A percentile compares a stretch with the other conserved stretches of the same genome.
Conservation (phyloP, 2,113 vertebrate species). For the Plecturocebus donacophilus region DNA sequence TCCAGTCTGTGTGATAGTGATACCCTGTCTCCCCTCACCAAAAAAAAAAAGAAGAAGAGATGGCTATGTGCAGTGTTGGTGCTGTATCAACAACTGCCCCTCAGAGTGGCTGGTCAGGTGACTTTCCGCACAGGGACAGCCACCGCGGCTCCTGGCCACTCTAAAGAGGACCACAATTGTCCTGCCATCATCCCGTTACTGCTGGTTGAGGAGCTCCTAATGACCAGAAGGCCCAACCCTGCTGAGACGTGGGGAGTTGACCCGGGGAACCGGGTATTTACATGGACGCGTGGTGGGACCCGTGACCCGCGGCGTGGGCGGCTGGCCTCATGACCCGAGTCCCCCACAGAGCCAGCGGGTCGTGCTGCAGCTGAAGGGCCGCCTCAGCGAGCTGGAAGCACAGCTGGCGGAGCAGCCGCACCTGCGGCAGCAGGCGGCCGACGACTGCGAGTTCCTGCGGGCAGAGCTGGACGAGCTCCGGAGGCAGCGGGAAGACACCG, state of each 20-base stretch:
- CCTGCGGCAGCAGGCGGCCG: conserved; percentile 93
- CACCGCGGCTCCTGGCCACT: not conserved
- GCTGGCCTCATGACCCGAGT: rapidly evolving
- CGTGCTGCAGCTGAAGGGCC: conserved; percentile 90
- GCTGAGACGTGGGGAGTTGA: rapidly evolving
- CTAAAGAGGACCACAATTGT: not conserved
- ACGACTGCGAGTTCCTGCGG: conserved; percentile 94
- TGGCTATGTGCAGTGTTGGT: no score
- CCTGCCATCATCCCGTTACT: not conserved
- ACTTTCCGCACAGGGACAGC: not conserved
- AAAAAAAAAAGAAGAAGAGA: not conserved
- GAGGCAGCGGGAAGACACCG: conserved; percentile 91
- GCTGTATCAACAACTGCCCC: not conserved
- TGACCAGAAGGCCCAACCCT: not conserved
- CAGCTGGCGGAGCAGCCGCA: conserved; percentile 96
- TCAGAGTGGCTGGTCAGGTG: not conserved
- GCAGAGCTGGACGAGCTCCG: conserved; percentile 95
- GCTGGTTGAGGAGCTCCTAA: not conserved
- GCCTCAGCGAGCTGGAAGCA: conserved; percentile 93
- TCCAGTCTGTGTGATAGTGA: no score
- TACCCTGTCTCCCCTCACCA: no score
- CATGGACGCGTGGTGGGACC: rapidly evolving
- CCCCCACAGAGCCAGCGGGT: conserved; percentile 88
- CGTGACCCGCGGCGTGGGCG: rapidly evolving
- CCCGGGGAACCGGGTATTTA: not conserved